Base-by-base conservation (phyloP, 2,888 invertebrate genomes). In the Leptothorax acervorum region DNA sequence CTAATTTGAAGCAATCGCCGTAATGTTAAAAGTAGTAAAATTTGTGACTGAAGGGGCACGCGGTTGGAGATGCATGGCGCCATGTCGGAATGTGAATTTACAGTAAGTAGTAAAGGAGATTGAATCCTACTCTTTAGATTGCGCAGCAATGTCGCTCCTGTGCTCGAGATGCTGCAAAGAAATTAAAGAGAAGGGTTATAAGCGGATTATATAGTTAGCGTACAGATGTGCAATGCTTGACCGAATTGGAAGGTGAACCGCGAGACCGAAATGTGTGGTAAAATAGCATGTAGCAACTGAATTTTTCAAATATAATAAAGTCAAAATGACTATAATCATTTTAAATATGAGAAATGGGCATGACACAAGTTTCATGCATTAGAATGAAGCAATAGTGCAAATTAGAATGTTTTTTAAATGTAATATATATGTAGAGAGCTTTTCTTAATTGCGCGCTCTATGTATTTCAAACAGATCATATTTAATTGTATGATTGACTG, bases 371-470 rank as follows among this genome's bases (percentile, higher is more conserved):
- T 35, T 18, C 15, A 12, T 35, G 42, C n/a, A n/a, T 70, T 70
- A 12, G 39, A 68, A 70, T 55, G 4, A 45, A 65, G 35, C 48
- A 53, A 51, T 28, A n/a, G 1, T 18, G n/a, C n/a, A 53, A 42
- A 53, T 53, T 71, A 11, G 8, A 28, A 42, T 12, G 3, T 60
- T 51, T 78, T 53, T 68, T 66, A 9, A 23, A 51, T 53, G 4
- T 39, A 51, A 62, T 1, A 57, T 57, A 73, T 57, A 23, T 23
- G 23, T 23, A 23, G 23, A 5, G 48, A 82, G 53, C 60, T 86
- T 75, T 63, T 57, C 48, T 79, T 79, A 84, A 84, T 85, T 85
- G 66, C 65, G 66, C 65, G n/a, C 63, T 15, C 57, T n/a, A 28
- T 60, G 18, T 63, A 28, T 60, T 48, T 79, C 62, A 68, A 62